A percentile compares a stretch with the other conserved stretches of the same genome.
Evolutionary conservation across 35 echinoderm and acorn worm genomes (phyloP).

Genomic region (Ptychodera flava): DNA sequence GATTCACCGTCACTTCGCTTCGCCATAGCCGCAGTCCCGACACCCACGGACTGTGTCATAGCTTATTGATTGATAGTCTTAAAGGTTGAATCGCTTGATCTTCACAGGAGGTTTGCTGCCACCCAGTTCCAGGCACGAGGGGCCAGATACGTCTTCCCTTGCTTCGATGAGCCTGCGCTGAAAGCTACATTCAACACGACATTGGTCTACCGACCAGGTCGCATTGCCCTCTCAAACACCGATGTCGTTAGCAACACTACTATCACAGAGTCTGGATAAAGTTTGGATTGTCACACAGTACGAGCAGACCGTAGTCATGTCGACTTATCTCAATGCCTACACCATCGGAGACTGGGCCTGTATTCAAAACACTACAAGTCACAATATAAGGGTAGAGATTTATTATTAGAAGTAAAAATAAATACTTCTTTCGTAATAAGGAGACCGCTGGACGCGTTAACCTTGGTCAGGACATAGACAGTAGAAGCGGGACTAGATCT

Average conservation of each 20-base stretch:
- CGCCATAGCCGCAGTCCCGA: too few relatives aligned
- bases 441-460: too few relatives aligned
- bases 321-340: background rate
- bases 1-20: too few relatives aligned
- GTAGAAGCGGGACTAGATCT: too few relatives aligned
- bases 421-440: too few relatives aligned
- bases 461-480: too few relatives aligned
- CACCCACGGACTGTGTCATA: too few relatives aligned
- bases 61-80: too few relatives aligned
- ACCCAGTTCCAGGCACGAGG: slow-evolving; percentile 85
- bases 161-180: slow-evolving; percentile 79
- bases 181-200: slow-evolving; percentile 48
- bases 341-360: background rate
- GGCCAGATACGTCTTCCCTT: slow-evolving; percentile 67
- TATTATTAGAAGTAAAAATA: too few relatives aligned
- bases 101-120: slow-evolving; percentile 58
- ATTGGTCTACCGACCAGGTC: background rate
- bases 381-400: too few relatives aligned
- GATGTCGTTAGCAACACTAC: background rate
- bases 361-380: background rate
- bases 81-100: too few relatives aligned
- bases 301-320: background rate
- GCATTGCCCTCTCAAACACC: background rate
- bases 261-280: background rate
- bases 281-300: background rate